These are phyloP conservation scores for Eristalinus aeneus DNA, from an alignment of 2,888 invertebrate species.

Conservation along the genomic window DNA sequence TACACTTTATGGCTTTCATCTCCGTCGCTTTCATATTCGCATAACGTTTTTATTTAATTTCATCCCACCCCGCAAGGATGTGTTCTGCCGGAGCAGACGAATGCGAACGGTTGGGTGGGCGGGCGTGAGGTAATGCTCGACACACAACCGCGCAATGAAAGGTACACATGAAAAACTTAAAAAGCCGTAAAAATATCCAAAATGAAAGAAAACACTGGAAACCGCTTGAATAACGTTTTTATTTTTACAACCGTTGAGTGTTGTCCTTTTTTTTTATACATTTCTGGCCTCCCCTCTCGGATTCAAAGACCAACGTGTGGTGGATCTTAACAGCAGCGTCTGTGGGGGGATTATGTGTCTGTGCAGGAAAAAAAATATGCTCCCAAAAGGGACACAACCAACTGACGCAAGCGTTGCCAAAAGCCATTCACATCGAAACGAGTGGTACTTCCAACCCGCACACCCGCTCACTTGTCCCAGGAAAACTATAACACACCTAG, in stretches of 20 bases:
- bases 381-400: conserved; percentile 46
- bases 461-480: not conserved
- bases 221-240: conserved; percentile 43
- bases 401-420: conserved; percentile 28
- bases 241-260: conserved; percentile 44
- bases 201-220: conserved; percentile 32
- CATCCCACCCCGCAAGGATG: not conserved
- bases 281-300: not conserved
- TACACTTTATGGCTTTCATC: conserved; percentile 36
- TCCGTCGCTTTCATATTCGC: not conserved
- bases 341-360: conserved; percentile 32
- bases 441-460: not conserved
- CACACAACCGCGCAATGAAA: conserved; percentile 16
- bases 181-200: conserved; percentile 40
- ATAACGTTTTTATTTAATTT: conserved; percentile 42
- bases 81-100: not conserved
- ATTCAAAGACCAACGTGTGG: not conserved
- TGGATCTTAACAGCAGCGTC: not conserved
- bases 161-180: conserved; percentile 38
- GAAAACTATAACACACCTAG: conserved; percentile 34
- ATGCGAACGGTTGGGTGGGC: not conserved
- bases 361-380: conserved; percentile 31
- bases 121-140: not conserved
- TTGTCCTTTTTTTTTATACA: conserved; percentile 26
- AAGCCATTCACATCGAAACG: conserved; percentile 3